Base-by-base conservation (phyloP, 2,797 vertebrate genomes). In the Craterocephalus amniculus region DNA sequence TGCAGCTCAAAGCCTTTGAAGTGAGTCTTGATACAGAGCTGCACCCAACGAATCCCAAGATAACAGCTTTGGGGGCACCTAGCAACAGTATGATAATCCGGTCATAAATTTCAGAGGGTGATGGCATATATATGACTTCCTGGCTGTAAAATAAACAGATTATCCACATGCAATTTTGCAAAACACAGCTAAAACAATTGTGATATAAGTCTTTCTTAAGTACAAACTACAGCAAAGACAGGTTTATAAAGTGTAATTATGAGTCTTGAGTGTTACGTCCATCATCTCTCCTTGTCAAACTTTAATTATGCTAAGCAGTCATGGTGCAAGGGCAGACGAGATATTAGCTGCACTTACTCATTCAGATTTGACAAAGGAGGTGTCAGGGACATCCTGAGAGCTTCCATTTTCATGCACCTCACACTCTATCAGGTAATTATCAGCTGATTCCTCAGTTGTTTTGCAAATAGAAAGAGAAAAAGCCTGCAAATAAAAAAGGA, bases 1-100 rank as follows among this genome's bases (percentile, higher is more conserved):
- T 70, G 81, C 55, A 81, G 70, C 67, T 76, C 27, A 43, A 67
- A 72, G 63, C 45, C 58, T 88, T 83, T 87, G 77, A 90, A 69
- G 75, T 31, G 57, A 81, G 67, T 71, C 32, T 77, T 49, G 68
- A 78, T 82, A 81, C 43, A 12, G 65, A 74, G 72, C 70, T 70
- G 20, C 76, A 38, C 78, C 86, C 67, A 51, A 12, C 13, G 32
- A 73, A 74, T 80, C 70, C 73, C 38, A 62, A 74, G 64, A 63
- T 56, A 72, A 64, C 58, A 54, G 64, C 16, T 76, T 78, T 62
- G 34, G 49, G 58, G 34, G 45, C 38, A 62, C 49, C 67, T 48
- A 57, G 63, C 72, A 76, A 75, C 11, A 67, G 58, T 16, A 9
- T 2, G 31, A 12, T 63, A 68, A 73, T 67, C 20, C 67, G 48